A percentile compares a stretch with the other conserved stretches of the same genome.
These are phyloP conservation scores for Autographa pulchrina DNA, from an alignment of 2,888 invertebrate genomes.

Conservation along the genomic window DNA sequence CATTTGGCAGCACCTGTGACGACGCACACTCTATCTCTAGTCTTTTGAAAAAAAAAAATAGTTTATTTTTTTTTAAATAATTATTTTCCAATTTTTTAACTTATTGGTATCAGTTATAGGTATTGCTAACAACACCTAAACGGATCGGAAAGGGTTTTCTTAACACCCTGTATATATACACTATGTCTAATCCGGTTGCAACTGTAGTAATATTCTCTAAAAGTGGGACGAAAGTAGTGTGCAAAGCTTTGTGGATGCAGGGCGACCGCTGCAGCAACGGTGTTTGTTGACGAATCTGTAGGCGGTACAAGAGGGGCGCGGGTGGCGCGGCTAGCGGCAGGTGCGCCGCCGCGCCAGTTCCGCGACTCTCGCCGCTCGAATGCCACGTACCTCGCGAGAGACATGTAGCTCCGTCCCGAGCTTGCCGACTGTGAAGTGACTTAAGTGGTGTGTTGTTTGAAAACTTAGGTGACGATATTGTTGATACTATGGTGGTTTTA, in stretches of 20 bases:
- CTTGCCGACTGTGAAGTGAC: slow-evolving; percentile 74
- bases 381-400: slow-evolving; percentile 77
- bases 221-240: slow-evolving; percentile 81
- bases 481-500: slow-evolving; percentile 84
- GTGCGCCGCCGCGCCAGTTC: slow-evolving; percentile 83
- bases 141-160: too few relatives aligned
- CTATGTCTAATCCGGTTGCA: slow-evolving; percentile 52
- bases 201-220: slow-evolving; percentile 64
- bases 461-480: slow-evolving; percentile 70
- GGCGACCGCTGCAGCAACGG: slow-evolving; percentile 85
- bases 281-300: slow-evolving; percentile 84
- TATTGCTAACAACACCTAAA: too few relatives aligned
- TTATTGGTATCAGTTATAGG: too few relatives aligned
- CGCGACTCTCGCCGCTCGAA: slow-evolving; percentile 82
- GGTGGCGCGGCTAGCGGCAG: slow-evolving; percentile 75
- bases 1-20: too few relatives aligned
- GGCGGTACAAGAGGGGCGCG: slow-evolving; percentile 76
- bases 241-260: slow-evolving; percentile 79
- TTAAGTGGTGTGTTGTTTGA: slow-evolving; percentile 72
- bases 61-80: too few relatives aligned
- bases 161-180: too few relatives aligned
- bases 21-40: too few relatives aligned
- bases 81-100: too few relatives aligned
- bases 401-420: slow-evolving; percentile 81
- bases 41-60: too few relatives aligned